phyloP scores from a whole-genome alignment of 2,797 vertebrate genomes.

The Gobio occitaniae region DNA sequence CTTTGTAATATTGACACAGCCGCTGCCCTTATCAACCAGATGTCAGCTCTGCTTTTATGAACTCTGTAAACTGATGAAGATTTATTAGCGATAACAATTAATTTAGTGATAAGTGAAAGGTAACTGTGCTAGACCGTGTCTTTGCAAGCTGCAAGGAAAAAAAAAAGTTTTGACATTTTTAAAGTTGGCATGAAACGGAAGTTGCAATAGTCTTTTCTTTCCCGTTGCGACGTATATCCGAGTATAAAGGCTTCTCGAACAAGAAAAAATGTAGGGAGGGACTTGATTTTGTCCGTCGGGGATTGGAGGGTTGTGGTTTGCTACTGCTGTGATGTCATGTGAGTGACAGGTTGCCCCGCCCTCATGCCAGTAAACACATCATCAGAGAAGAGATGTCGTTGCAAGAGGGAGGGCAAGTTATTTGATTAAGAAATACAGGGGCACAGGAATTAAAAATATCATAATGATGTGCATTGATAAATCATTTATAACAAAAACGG shows the following conservation, averaged over 20 bases:
- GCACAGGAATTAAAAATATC: not conserved
- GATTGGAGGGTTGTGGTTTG: not conserved
- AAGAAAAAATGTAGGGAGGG: not conserved
- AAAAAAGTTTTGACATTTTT: not conserved
- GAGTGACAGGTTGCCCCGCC: not conserved
- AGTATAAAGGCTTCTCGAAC: not conserved
- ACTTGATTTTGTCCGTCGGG: not conserved
- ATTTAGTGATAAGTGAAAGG: not conserved
- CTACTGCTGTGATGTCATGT: not conserved
- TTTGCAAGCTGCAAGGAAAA: not conserved
- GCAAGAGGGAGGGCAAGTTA: not conserved
- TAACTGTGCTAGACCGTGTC: not conserved
- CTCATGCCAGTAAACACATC: not conserved
- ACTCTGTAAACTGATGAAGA: constrained; percentile 8
- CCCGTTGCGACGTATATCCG: fast-evolving
- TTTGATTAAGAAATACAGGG: not conserved
- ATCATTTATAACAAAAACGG: not conserved
- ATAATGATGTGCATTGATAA: not conserved
- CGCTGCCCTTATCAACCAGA: not conserved
- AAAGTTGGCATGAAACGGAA: not conserved
- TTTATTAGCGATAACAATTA: not conserved
- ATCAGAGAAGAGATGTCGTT: not conserved
- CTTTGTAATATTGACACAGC: constrained; percentile 20
- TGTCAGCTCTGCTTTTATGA: not conserved
- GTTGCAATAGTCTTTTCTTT: not conserved